A percentile compares a stretch with the other conserved stretches of the same genome.
These are phyloP conservation scores for Heliconius aoede DNA, from an alignment of 2,888 invertebrate genomes.

Conservation along the genomic window DNA sequence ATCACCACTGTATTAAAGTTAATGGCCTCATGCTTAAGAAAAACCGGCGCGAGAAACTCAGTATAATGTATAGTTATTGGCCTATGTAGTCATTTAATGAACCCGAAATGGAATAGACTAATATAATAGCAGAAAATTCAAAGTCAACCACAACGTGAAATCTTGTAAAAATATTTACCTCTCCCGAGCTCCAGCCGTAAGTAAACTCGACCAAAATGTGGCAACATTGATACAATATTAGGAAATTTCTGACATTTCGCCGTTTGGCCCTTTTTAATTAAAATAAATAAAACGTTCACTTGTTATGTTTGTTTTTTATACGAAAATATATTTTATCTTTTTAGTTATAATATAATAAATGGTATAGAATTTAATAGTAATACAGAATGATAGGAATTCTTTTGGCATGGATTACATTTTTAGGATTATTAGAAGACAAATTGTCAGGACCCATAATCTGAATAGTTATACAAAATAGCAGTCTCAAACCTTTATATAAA, in stretches of 20 bases:
- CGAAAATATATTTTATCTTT: constrained; percentile 4
- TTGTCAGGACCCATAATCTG: background rate
- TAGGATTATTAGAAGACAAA: background rate
- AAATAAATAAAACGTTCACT: constrained; percentile 18
- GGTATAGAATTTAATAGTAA: background rate
- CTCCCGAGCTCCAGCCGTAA: background rate
- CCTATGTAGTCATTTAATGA: background rate
- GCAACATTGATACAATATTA: constrained; percentile 22
- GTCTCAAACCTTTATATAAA: background rate
- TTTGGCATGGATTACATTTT: background rate
- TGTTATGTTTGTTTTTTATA: constrained; percentile 6
- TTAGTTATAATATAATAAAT: background rate
- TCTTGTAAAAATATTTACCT: constrained; percentile 6
- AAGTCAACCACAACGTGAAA: background rate
- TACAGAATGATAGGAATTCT: background rate
- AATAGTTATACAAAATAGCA: background rate
- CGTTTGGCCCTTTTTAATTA: constrained; percentile 20
- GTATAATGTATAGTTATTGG: background rate
- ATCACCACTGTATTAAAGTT: no score
- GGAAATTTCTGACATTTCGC: constrained; percentile 5
- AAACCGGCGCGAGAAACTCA: no score
- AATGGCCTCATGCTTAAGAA: no score
- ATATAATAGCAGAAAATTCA: background rate
- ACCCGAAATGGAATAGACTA: background rate
- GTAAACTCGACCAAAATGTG: constrained; percentile 12